Evolutionary conservation across 2,113 vertebrate genomes (phyloP), one percentile per base, ranked within the genome.

Genomic region (Todiramphus saurophagus): DNA sequence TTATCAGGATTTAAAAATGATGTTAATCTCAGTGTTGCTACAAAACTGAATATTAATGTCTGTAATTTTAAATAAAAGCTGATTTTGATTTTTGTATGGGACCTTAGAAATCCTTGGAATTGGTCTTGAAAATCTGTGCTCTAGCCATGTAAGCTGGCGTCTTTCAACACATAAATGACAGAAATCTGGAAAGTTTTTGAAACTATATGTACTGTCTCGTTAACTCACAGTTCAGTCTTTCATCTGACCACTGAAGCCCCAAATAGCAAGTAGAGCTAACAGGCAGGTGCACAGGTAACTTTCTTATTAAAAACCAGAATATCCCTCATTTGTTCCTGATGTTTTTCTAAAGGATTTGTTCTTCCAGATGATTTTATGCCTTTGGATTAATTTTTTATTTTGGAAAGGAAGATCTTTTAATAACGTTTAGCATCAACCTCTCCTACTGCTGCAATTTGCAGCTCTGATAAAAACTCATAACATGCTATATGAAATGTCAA

Each of bases 321-420:
- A 73, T n/a, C 30, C 11, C 62, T 73, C 17, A 31, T 62, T 90
- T 79, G 35, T 91, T 90, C 91, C 31, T 44, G 37, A 46, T 93
- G 78, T 50, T 91, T 93, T 90, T 74, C 44, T 90, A 55, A 90
- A 89, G 66, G 64, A 58, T 82, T 76, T 92, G 19, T 89, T 66
- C 53, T 93, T 67, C 30, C 28, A 51, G 25, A 33, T 69, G 51
- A 33, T 74, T 76, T 90, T 92, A 62, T 79, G 50, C 62, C 64
- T 79, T 93, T 93, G 31, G 67, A 91, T 96, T 92, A 9, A 28
- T 89, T 93, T 91, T 31, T 93, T 79, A 41, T 84, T 94, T 94
- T 82, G 83, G 81, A 73, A 96, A 87, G 86, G 86, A 92, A 82
- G n/a, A 50, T 89, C 73, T 92, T 96, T 95, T 96, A 93, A 95